Evolutionary conservation across 2,888 invertebrate genomes (phyloP).

Genomic region (Scelioninae gen. 1): DNA sequence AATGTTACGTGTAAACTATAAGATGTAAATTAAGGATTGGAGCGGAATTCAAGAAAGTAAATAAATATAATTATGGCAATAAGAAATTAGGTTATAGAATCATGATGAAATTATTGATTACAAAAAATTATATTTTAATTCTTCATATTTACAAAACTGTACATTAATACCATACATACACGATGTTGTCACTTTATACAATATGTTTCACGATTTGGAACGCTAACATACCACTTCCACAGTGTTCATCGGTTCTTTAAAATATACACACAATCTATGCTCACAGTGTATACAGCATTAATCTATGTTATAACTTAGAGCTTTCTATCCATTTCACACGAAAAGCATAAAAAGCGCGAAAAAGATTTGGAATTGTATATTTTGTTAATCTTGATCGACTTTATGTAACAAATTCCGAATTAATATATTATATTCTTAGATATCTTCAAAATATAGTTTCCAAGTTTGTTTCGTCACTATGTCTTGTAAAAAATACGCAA

Average conservation of each 20-base stretch:
- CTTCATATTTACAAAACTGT: conserved; percentile 66
- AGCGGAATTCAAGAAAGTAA: too few relatives aligned
- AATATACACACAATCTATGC: conserved; percentile 34
- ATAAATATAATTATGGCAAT: neutral
- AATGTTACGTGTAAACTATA: conserved; percentile 9
- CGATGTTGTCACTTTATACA: conserved; percentile 49
- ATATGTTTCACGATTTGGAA: conserved; percentile 50
- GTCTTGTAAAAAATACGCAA: conserved; percentile 39
- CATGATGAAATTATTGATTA: conserved; percentile 30
- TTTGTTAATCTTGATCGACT: neutral
- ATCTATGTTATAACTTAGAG: conserved; percentile 31
- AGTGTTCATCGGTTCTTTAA: conserved; percentile 39
- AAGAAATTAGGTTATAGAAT: conserved; percentile 2
- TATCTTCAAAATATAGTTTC: conserved; percentile 41
- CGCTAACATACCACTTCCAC: conserved; percentile 46
- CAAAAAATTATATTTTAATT: conserved; percentile 65
- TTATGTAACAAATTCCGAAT: conserved; percentile 28
- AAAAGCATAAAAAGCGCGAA: conserved; percentile 55
- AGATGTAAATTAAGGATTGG: conserved; percentile 7
- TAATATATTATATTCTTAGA: conserved; percentile 5
- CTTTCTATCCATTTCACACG: conserved; percentile 35
- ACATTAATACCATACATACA: conserved; percentile 58
- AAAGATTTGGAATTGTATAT: conserved; percentile 31
- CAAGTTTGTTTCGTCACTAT: conserved; percentile 18
- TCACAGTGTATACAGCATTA: conserved; percentile 25